Percentiles rank a stretch among this genome's conserved stretches.
Conservation (phyloP, 2,888 invertebrate genomes). For the Lymantria monacha region DNA sequence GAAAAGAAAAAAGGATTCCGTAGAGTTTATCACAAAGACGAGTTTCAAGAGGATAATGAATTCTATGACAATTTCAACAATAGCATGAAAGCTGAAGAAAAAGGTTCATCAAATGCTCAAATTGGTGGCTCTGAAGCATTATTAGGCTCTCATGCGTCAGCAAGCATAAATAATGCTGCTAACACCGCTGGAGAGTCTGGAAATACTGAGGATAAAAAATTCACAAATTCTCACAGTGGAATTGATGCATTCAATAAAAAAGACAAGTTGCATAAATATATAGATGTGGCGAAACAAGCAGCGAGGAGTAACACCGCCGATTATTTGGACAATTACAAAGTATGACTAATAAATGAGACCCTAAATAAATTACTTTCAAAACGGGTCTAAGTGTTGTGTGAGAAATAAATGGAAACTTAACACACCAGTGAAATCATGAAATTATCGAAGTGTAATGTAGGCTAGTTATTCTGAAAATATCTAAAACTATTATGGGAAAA, state of each 20-base stretch:
- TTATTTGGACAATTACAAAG: constrained; percentile 1
- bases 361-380: background rate
- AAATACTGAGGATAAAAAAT: constrained; percentile 32
- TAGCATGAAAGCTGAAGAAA: constrained; percentile 48
- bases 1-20: constrained; percentile 65
- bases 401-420: background rate
- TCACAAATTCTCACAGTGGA: constrained; percentile 39
- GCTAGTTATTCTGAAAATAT: too few relatives aligned
- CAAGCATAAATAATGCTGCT: constrained; percentile 38
- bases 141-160: constrained; percentile 48
- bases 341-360: constrained; percentile 7
- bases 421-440: background rate
- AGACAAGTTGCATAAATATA: constrained; percentile 47
- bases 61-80: constrained; percentile 64
- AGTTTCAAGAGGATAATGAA: constrained; percentile 69
- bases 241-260: constrained; percentile 32
- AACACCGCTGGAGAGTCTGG: constrained; percentile 39
- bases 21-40: constrained; percentile 68
- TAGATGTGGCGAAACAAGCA: constrained; percentile 50
- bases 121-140: constrained; percentile 52
- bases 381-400: background rate
- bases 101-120: constrained; percentile 42
- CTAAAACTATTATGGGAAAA: too few relatives aligned
- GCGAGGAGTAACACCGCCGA: constrained; percentile 42
- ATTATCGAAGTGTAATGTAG: too few relatives aligned